Base-by-base conservation (phyloP, 2,113 vertebrate species). In the Callionymus lyra region DNA sequence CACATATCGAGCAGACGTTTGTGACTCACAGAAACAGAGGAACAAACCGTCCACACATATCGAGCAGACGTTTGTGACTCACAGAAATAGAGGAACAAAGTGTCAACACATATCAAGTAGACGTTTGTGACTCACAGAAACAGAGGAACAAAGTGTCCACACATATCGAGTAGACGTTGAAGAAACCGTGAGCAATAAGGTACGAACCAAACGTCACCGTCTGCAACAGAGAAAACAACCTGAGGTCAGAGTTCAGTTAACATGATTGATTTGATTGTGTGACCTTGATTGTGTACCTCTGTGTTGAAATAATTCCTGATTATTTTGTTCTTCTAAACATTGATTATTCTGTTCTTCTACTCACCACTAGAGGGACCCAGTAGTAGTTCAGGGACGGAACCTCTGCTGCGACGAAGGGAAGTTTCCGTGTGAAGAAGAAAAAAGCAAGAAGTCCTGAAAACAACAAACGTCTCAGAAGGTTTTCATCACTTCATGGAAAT, bases 71-170 rank as follows among this genome's bases (percentile, higher is more conserved):
- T n/a, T n/a, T n/a, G n/a, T n/a, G n/a, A 95, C 93, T 97, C 79
- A 98, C 94, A 97, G 76, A 97, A 97, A 75, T 93, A 98, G 73
- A 98, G 85, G 87, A 97, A 97, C 63, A 97, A 80, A 0, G 94
- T 97, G 70, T 98, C 93, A 12, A 98, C 89, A 67, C 94, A 98
- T 87, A 94, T 94, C 81, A 90, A 85, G 66, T 92, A 98, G 79
- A 97, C 92, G 1, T 88, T 97, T n/a, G n/a, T n/a, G n/a, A 95
- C 93, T 97, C 79, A 98, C 94, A 97, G 76, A 97, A 97, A 75
- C 94, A 98, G 73, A 98, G 85, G 87, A 97, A 97, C 63, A 97
- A 80, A 0, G 94, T 97, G 70, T 98, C 93, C n/a, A 98, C 89
- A 67, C 94, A 98, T 87, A 94, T 94, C 81, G 91, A 85, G 66